phyloP scores from a whole-genome alignment of 2,113 vertebrate species.

The Cacatua alba region DNA sequence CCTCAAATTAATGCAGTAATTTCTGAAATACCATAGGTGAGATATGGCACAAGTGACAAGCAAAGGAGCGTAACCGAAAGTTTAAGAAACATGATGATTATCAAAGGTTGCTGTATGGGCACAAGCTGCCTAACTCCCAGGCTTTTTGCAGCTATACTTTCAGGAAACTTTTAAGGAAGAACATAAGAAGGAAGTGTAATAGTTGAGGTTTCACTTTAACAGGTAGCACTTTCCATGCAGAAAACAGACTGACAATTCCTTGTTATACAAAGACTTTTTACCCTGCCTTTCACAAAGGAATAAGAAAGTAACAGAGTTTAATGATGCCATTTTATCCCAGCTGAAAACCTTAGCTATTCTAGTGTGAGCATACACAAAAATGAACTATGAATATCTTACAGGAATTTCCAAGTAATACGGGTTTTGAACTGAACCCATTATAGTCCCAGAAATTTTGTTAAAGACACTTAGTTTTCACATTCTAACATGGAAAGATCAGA shows the following conservation, averaged over 20 bases:
- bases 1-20: neutral
- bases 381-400: neutral
- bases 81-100: neutral
- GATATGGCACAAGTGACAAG: neutral
- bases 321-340: neutral
- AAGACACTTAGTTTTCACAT: neutral
- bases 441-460: neutral
- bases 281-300: neutral
- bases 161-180: neutral
- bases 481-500: neutral
- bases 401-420: neutral
- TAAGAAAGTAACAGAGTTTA: neutral
- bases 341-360: neutral
- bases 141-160: neutral
- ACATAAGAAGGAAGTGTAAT: neutral
- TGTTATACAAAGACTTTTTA: neutral
- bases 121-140: neutral
- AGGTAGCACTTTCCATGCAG: neutral
- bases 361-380: neutral
- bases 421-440: neutral
- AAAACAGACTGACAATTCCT: neutral
- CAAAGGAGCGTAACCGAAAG: neutral
- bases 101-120: neutral
- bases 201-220: neutral
- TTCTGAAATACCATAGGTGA: neutral